Evolutionary conservation across 2,113 vertebrate species (phyloP).

Genomic region (Emydocephalus ijimae): DNA sequence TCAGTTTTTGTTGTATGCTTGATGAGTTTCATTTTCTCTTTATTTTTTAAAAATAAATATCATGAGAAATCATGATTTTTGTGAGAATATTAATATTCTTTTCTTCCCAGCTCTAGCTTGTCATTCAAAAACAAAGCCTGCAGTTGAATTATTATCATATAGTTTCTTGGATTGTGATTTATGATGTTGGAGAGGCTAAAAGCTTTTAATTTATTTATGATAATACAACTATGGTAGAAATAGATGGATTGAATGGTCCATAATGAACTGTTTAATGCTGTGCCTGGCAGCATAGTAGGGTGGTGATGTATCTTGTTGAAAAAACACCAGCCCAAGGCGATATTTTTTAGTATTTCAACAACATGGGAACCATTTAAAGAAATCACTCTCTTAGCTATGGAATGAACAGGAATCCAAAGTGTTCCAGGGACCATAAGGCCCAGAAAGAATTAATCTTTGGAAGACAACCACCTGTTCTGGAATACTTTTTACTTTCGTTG

Average conservation of each 20-base stretch:
- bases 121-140: not conserved
- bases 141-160: slow-evolving; percentile 43
- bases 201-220: slow-evolving; percentile 55
- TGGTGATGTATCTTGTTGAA: slow-evolving; percentile 39
- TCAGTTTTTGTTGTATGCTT: not conserved
- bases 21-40: not conserved
- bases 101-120: slow-evolving; percentile 24
- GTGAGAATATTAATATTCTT: not conserved
- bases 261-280: slow-evolving; percentile 65
- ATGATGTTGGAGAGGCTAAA: slow-evolving; percentile 47
- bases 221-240: slow-evolving; percentile 55
- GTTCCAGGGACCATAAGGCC: slow-evolving; percentile 61
- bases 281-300: slow-evolving; percentile 57
- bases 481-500: slow-evolving; percentile 37
- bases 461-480: slow-evolving; percentile 41
- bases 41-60: not conserved
- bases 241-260: slow-evolving; percentile 48
- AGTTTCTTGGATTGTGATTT: slow-evolving; percentile 55
- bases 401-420: slow-evolving; percentile 65
- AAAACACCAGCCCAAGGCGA: slow-evolving; percentile 43
- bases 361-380: slow-evolving; percentile 57
- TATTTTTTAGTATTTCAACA: slow-evolving; percentile 67
- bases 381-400: slow-evolving; percentile 62
- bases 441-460: slow-evolving; percentile 63
- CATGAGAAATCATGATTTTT: not conserved